Base-by-base conservation (phyloP, 1,140 invertebrate species). In the Heliconius melpomene region DNA sequence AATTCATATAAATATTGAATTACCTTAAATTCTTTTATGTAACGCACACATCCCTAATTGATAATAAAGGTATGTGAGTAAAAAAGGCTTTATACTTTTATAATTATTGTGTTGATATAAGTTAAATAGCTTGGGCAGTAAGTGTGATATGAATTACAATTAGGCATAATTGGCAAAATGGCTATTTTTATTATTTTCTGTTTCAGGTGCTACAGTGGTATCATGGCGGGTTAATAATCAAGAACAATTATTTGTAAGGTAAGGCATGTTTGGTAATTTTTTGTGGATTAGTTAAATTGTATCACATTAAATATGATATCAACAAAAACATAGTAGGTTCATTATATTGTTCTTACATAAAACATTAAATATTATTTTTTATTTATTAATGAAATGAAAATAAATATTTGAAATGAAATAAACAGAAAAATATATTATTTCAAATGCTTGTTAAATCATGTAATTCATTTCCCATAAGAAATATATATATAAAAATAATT, bases 201-300 rank as follows among this genome's bases (percentile, higher is more conserved):
- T 96, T 96, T 73, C 92, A 98, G 98, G 98, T 93, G 98, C 98
- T 78, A 99, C 98, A 78, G 97, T 98, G 75, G 98, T 98, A 83
- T 98, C 98, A 88, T 99, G 98, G 98, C 95, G 98, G 87, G 98
- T 98, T 46, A 98, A 98, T 93, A 98, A 98, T 95, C 98, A 98
- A 94, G 98, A 98, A 95, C 98, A 98, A 90, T 96, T 98, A 90
- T 98, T 98, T 95, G 97, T 98, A 82, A 98, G 98, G 98, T 98
- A 95, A 96, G 95, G 13, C 11, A 29, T 66, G 26, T 66, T 13
- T 66, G 29, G 60, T 29, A 2, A 26, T 52, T 66, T 66, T 66
- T 66, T 29, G 29, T 16, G 1, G 8, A 16, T 66, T 66, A 2
- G 16, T 29, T 18, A n/a, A 29, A 13, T 66, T 66, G 29, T 26